phyloP scores from a whole-genome alignment of 2,888 invertebrate species.

The Acronicta psi region DNA sequence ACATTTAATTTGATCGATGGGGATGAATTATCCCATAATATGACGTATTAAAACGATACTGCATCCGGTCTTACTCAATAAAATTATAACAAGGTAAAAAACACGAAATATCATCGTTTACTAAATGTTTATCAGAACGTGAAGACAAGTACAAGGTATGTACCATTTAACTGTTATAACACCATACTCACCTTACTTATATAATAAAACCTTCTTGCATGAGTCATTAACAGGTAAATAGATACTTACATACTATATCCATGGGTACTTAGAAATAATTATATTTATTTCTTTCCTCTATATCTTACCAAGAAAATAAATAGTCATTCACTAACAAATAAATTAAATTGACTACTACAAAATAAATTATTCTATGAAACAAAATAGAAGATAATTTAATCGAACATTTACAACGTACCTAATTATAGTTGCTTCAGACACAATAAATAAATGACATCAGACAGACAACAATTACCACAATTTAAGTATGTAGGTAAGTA shows the following conservation, averaged over 20 bases:
- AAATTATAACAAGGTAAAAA: constrained; percentile 13
- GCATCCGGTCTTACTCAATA: constrained; percentile 22
- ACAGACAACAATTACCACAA: too few relatives aligned
- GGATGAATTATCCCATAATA: too few relatives aligned
- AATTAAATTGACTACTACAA: neutral
- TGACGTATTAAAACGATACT: neutral
- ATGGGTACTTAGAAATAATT: too few relatives aligned
- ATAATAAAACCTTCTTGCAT: constrained; percentile 23
- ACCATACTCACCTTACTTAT: constrained; percentile 4
- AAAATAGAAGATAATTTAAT: too few relatives aligned
- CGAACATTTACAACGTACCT: too few relatives aligned
- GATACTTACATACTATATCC: neutral
- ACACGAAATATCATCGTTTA: constrained; percentile 13
- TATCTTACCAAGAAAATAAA: neutral
- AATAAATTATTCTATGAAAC: too few relatives aligned
- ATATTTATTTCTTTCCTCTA: neutral
- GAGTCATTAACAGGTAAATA: constrained; percentile 11
- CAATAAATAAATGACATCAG: too few relatives aligned
- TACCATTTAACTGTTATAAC: neutral
- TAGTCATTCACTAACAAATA: neutral
- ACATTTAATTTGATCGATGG: too few relatives aligned
- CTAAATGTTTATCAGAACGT: constrained; percentile 45
- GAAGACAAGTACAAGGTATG: constrained; percentile 14
- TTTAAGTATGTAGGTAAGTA: too few relatives aligned
- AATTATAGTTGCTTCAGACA: too few relatives aligned